Percentiles rank a stretch among this genome's conserved stretches.
Evolutionary conservation across 2,797 vertebrate species (phyloP).

Genomic region (Pterois miles): DNA sequence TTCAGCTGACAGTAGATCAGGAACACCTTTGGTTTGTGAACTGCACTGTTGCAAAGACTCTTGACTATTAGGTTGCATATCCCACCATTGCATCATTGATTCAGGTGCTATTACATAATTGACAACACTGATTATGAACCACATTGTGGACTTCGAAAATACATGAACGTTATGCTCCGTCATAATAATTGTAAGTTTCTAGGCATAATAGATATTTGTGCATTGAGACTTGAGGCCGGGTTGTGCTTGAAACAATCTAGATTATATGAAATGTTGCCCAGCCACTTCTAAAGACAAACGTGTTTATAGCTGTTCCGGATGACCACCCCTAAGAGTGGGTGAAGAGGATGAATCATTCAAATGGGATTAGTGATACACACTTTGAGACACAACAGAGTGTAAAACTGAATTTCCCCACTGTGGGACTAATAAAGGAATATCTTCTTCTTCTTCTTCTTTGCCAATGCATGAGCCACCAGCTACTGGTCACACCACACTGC

Average conservation of each 20-base stretch:
- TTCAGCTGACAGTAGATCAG: background rate
- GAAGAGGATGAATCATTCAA: background rate
- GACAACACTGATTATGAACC: background rate
- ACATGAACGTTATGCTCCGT: background rate
- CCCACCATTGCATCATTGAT: background rate
- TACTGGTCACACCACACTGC: no score
- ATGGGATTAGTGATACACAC: background rate
- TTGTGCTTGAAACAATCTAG: background rate
- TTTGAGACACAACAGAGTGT: no score
- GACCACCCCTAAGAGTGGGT: background rate
- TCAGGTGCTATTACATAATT: background rate
- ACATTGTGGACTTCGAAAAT: background rate
- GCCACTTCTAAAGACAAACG: background rate
- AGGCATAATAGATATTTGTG: background rate
- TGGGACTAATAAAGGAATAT: no score
- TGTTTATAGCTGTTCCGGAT: background rate
- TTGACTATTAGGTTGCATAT: background rate
- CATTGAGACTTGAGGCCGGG: background rate
- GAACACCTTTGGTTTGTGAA: background rate
- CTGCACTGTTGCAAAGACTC: background rate
- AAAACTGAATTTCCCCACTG: no score
- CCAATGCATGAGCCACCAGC: no score
- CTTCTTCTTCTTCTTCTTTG: no score
- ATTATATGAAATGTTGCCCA: background rate
- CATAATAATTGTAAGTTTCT: background rate